Percentiles rank a stretch among this genome's conserved stretches.
These are phyloP conservation scores for Drosophila lacicola DNA, from an alignment of 2,888 invertebrate species.

Conservation along the genomic window DNA sequence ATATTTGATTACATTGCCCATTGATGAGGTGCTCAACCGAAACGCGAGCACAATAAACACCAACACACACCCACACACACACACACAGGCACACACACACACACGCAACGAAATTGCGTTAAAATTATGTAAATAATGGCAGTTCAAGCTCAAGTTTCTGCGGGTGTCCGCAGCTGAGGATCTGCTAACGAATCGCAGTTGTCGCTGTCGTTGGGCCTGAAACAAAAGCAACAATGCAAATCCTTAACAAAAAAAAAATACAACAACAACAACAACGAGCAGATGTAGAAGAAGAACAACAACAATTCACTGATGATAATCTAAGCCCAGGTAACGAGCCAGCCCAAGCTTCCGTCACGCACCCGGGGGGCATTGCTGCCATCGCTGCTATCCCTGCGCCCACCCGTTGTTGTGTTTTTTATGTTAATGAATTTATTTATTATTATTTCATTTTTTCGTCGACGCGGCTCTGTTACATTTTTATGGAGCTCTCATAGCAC, in stretches of 20 bases:
- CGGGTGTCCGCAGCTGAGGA: constrained; percentile 34
- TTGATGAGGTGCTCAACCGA: constrained; percentile 46
- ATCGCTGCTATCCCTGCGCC: constrained; percentile 3
- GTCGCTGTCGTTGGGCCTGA: constrained; percentile 30
- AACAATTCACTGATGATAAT: constrained; percentile 77
- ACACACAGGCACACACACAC: neutral
- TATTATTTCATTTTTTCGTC: constrained; percentile 67
- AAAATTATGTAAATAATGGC: constrained; percentile 60
- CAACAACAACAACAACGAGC: neutral
- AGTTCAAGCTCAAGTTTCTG: constrained; percentile 30
- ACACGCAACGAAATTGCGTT: constrained; percentile 26
- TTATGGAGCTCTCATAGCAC: constrained; percentile 36
- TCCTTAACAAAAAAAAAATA: constrained; percentile 18
- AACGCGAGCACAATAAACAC: constrained; percentile 8
- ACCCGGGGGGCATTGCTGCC: constrained; percentile 27
- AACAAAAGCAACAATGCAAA: constrained; percentile 61
- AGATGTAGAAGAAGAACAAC: constrained; percentile 15
- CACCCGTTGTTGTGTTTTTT: constrained; percentile 61
- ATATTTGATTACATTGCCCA: constrained; percentile 47
- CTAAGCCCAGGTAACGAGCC: constrained; percentile 71
- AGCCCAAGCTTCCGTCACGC: constrained; percentile 64
- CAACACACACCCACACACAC: neutral
- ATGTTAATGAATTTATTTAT: constrained; percentile 80
- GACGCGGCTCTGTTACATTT: constrained; percentile 46
- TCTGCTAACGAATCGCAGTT: constrained; percentile 51